These are phyloP conservation scores for Tachina grossa DNA, from an alignment of 2,888 invertebrate species.

Conservation along the genomic window DNA sequence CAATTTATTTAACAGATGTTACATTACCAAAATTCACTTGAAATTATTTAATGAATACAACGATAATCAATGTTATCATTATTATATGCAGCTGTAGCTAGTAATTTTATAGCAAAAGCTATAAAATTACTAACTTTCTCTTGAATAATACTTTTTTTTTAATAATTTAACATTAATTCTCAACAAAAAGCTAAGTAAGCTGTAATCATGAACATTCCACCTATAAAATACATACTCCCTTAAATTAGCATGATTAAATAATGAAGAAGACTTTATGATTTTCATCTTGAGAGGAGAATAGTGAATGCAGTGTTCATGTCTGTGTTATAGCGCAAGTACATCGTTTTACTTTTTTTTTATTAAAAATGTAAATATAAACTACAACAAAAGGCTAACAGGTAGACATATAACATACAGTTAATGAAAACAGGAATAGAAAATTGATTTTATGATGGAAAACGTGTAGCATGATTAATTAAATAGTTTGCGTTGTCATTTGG, in stretches of 20 bases:
- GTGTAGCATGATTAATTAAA: not conserved
- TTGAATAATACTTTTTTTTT: too few species aligned
- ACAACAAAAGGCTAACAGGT: not conserved
- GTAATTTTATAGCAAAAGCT: too few species aligned
- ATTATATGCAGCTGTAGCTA: too few species aligned
- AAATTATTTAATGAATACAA: too few species aligned
- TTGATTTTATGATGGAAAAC: not conserved
- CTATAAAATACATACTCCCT: not conserved
- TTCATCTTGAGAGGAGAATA: not conserved
- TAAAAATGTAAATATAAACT: constrained; percentile 2
- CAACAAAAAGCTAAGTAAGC: too few species aligned
- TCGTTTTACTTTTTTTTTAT: not conserved
- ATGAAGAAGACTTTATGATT: constrained; percentile 34
- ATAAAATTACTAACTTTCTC: too few species aligned
- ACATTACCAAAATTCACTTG: too few species aligned
- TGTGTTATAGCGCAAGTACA: not conserved
- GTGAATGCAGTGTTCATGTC: not conserved
- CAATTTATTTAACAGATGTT: too few species aligned
- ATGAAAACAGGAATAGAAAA: not conserved
- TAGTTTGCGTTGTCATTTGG: too few species aligned
- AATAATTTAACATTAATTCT: too few species aligned
- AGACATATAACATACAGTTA: not conserved
- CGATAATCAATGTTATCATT: too few species aligned
- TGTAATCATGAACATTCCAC: not conserved
- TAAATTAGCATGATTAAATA: constrained; percentile 23